Evolutionary conservation across 1,140 invertebrate genomes (phyloP).

Genomic region (Himalopsyche phryganea): DNA sequence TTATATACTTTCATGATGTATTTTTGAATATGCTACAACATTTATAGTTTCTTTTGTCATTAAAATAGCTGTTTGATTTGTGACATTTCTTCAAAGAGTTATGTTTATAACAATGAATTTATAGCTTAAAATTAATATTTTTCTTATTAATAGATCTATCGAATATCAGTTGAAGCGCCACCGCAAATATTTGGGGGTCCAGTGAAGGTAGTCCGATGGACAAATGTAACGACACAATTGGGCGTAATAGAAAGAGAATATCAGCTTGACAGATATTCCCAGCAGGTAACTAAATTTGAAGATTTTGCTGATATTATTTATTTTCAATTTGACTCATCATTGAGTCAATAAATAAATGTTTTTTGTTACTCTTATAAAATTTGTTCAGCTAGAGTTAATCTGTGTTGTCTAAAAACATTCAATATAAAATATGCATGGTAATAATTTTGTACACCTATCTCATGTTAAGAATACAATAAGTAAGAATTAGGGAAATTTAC

Average conservation of each 20-base stretch:
- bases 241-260: slow-evolving; percentile 55
- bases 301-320: background rate
- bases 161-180: slow-evolving; percentile 58
- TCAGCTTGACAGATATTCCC: slow-evolving; percentile 38
- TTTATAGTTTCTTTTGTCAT: background rate
- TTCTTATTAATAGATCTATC: slow-evolving; percentile 46
- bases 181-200: slow-evolving; percentile 38
- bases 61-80: background rate
- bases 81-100: background rate
- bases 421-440: too few relatives aligned
- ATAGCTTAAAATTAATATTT: background rate
- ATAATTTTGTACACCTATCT: too few relatives aligned
- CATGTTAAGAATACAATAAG: too few relatives aligned
- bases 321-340: background rate
- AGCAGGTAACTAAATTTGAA: slow-evolving; percentile 9
- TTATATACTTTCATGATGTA: background rate
- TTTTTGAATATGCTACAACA: background rate
- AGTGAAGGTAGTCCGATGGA: slow-evolving; percentile 58
- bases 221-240: slow-evolving; percentile 47
- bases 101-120: slow-evolving; percentile 1
- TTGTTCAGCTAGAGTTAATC: too few relatives aligned
- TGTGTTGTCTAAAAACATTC: too few relatives aligned
- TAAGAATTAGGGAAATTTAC: too few relatives aligned
- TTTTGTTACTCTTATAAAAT: too few relatives aligned
- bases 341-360: background rate